Evolutionary conservation across 2,113 vertebrate genomes (phyloP).

Genomic region (Gymnarchus niloticus): DNA sequence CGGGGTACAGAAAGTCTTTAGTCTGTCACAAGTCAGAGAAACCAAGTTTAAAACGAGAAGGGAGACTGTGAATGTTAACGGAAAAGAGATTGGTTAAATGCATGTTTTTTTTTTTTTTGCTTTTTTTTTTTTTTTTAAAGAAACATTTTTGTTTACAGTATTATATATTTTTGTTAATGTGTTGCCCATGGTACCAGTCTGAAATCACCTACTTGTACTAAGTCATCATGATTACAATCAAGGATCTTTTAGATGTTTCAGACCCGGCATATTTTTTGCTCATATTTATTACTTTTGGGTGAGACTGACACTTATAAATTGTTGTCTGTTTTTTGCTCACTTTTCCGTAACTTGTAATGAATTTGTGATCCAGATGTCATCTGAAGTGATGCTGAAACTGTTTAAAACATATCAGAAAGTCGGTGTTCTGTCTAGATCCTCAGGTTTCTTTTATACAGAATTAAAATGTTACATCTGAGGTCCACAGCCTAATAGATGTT

Average conservation of each 20-base stretch:
- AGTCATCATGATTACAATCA: slow-evolving; percentile 19
- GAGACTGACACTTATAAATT: neutral
- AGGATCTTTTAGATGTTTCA: neutral
- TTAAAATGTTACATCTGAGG: neutral
- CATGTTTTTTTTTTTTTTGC: too few species aligned
- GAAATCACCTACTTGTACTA: slow-evolving; percentile 25
- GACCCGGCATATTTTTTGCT: neutral
- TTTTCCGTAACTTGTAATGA: neutral
- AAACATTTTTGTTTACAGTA: slow-evolving; percentile 50
- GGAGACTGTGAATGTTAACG: slow-evolving; percentile 58
- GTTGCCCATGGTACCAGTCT: slow-evolving; percentile 53
- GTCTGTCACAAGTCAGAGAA: slow-evolving; percentile 45
- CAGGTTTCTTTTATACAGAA: slow-evolving; percentile 19
- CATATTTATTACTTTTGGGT: neutral
- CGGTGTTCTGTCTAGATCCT: slow-evolving; percentile 13
- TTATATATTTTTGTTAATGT: slow-evolving; percentile 39
- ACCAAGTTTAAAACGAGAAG: slow-evolving; percentile 34
- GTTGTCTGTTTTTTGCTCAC: neutral
- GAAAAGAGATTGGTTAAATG: slow-evolving; percentile 54
- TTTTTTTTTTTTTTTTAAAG: slow-evolving; percentile 27
- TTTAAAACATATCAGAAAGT: neutral
- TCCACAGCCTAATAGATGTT: neutral
- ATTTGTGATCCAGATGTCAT: neutral
- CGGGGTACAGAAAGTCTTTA: slow-evolving; percentile 53
- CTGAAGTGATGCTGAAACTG: neutral